Base-by-base conservation (phyloP, 2,113 vertebrate genomes). In the Odobenus rosmarus region DNA sequence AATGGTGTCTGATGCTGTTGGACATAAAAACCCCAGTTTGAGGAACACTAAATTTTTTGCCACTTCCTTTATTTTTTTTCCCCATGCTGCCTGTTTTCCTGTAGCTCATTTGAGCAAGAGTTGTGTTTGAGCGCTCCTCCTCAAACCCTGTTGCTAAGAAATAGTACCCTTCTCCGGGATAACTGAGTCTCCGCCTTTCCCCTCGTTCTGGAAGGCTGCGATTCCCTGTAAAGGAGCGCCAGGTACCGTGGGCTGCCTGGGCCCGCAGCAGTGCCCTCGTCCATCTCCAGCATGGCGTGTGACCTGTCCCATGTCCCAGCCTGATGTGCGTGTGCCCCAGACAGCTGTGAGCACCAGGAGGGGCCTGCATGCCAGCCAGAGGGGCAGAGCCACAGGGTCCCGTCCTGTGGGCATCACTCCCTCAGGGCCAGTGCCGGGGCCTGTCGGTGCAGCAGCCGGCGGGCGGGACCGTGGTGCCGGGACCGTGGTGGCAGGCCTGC, bases 401-500 rank as follows among this genome's bases (percentile, higher is more conserved):
- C 1, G 18, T 33, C n/a, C 31, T 24, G 33, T 23, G 26, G 69
- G 51, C 33, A 10, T 12, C 3, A 0, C 21, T 24, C 31, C n/a
- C 0, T 3, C 3, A 53, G 3, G 18, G 23, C 57, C 7, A 3
- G 16, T 7, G n/a, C 46, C 42, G 1, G 26, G 11, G 49, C 24
- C 55, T 1, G 21, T 19, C 21, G 15, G 26, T 4, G 39, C 28
- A 57, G 31, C 55, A 62, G 24, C 5, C 3, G 0, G 46, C 2
- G 4, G 8, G 7, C 33, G 24, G 61, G 14, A 61, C 57, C 81
- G 3, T 39, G 0, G 64, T 39, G 39, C 39, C 33, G 24, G 61
- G 14, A 61, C 57, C 81, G 3, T 39, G 0, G 64, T 4, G 2
- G 55, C 0, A 0, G 55, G 33, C 74, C 0, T 21, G 5, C 8